Conservation (phyloP, 2,888 invertebrate genomes). For the Plebejus melissa region DNA sequence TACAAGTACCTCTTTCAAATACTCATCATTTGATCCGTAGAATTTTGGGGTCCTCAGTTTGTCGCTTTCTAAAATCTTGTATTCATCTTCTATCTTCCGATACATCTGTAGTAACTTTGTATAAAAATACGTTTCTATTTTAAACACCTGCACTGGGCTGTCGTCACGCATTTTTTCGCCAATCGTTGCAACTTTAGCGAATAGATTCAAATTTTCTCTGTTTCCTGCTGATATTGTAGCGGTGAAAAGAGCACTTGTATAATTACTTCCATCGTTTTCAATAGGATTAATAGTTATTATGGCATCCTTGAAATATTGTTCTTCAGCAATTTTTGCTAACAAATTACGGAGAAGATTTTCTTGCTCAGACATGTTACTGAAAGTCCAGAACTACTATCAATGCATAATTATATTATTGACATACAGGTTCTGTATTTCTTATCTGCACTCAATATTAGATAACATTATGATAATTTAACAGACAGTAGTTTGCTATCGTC, state of each 20-base stretch:
- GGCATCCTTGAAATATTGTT: not conserved
- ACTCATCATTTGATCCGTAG: conserved; percentile 41
- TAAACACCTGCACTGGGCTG: conserved; percentile 30
- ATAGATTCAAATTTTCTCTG: conserved; percentile 14
- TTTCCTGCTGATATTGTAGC: not conserved
- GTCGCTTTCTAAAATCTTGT: conserved; percentile 38
- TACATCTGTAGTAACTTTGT: conserved; percentile 35
- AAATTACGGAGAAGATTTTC: not conserved
- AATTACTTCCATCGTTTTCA: conserved; percentile 33
- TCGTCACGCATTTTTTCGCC: conserved; percentile 33
- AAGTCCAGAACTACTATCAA: not conserved
- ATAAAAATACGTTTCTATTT: conserved; percentile 38
- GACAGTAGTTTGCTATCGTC: not conserved
- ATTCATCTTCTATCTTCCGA: conserved; percentile 35
- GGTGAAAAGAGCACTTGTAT: conserved; percentile 2
- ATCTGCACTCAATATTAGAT: not conserved
- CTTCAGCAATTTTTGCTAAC: conserved; percentile 8
- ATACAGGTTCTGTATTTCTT: not conserved
- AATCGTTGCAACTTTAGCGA: conserved; percentile 31
- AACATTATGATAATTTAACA: not conserved
- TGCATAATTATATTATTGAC: not conserved
- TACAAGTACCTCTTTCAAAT: conserved; percentile 46
- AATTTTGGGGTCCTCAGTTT: conserved; percentile 40
- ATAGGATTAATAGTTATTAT: conserved; percentile 24
- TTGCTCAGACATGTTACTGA: conserved; percentile 15